A percentile compares a stretch with the other conserved stretches of the same genome.
Conservation (phyloP, 2,888 invertebrate species). For the Rotaria sp. region DNA sequence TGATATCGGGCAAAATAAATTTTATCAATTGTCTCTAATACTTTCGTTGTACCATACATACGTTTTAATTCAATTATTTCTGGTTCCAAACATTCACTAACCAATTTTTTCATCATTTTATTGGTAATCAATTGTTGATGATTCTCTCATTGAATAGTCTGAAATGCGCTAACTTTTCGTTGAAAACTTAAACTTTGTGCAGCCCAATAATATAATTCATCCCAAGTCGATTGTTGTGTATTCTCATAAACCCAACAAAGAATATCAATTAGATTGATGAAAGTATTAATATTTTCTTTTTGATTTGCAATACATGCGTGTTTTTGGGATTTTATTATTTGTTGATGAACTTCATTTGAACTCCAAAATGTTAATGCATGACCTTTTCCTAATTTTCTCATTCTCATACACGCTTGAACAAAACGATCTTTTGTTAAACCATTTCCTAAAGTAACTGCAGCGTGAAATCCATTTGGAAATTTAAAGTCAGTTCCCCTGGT, state of each 20-base stretch:
- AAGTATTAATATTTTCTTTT: neutral
- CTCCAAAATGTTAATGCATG: neutral
- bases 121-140: neutral
- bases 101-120: neutral
- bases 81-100: neutral
- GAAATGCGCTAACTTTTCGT: neutral
- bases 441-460: neutral
- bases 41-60: neutral
- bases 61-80: neutral
- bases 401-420: slow-evolving; percentile 2
- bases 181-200: neutral
- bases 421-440: neutral
- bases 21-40: neutral
- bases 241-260: neutral
- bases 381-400: neutral
- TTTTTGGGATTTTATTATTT: neutral
- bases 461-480: neutral
- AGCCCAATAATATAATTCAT: too few relatives aligned
- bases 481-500: too few relatives aligned
- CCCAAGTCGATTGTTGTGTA: too few relatives aligned
- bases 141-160: neutral
- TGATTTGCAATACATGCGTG: too few relatives aligned
- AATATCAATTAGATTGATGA: neutral
- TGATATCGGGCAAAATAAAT: neutral
- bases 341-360: slow-evolving; percentile 9